phyloP scores from a whole-genome alignment of 2,113 vertebrate genomes.

The Labeo rohita region DNA sequence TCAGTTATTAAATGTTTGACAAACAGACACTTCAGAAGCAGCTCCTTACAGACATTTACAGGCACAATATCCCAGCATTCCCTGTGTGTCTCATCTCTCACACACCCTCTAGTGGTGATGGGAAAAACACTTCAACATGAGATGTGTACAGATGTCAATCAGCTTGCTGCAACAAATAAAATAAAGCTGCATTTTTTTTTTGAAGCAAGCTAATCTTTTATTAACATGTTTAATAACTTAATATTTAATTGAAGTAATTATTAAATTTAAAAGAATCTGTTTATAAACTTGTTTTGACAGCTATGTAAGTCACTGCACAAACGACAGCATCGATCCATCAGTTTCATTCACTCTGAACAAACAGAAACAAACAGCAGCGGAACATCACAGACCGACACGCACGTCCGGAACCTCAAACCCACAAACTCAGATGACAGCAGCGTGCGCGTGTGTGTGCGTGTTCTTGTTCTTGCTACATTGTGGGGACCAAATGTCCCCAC shows the following conservation, averaged over 20 bases:
- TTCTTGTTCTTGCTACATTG: too few relatives aligned
- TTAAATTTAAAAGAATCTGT: not conserved
- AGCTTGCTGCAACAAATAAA: not conserved
- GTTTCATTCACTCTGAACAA: too few relatives aligned
- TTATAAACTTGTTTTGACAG: not conserved
- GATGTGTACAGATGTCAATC: too few relatives aligned
- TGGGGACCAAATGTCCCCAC: too few relatives aligned
- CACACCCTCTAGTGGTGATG: not conserved
- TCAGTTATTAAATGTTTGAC: not conserved
- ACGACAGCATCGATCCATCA: too few relatives aligned
- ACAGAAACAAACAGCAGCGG: too few relatives aligned
- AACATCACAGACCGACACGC: too few relatives aligned
- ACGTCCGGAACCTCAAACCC: too few relatives aligned
- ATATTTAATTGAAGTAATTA: not conserved
- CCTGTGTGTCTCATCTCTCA: not conserved
- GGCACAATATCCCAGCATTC: not conserved
- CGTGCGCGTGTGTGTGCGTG: too few relatives aligned
- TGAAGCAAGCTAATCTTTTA: not conserved
- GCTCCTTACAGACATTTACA: not conserved
- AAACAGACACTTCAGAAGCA: not conserved
- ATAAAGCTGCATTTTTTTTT: not conserved
- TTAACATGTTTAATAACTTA: not conserved
- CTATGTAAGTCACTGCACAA: not conserved
- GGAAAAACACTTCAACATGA: not conserved
- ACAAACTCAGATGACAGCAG: not conserved